phyloP scores from a whole-genome alignment of 2,888 invertebrate genomes.

The Branchipolynoe longqiensis region DNA sequence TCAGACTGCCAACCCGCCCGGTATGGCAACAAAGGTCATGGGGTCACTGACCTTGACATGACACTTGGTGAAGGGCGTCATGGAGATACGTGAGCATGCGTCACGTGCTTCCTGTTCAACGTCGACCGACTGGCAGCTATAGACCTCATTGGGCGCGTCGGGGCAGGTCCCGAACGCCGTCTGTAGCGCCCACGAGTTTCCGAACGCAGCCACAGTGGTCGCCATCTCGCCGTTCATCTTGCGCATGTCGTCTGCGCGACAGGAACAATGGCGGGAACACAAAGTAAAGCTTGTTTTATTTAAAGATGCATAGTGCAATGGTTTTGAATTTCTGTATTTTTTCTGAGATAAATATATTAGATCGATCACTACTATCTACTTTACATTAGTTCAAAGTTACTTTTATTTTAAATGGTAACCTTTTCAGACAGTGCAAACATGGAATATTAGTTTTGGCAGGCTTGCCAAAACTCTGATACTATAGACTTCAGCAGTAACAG shows the following conservation, averaged over 20 bases:
- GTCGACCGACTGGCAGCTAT: conserved; percentile 53
- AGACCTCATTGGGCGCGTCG: conserved; percentile 51
- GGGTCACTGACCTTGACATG: conserved; percentile 58
- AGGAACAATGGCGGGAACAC: neutral
- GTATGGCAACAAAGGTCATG: no score
- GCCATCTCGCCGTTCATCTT: conserved; percentile 62
- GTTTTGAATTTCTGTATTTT: no score
- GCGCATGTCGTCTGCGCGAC: conserved; percentile 64
- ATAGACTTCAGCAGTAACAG: no score
- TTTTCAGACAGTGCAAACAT: no score
- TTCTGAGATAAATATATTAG: neutral
- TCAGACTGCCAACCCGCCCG: no score
- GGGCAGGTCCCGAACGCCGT: conserved; percentile 41
- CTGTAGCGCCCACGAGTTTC: conserved; percentile 67
- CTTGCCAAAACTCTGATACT: no score
- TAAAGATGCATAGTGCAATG: no score
- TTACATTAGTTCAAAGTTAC: no score
- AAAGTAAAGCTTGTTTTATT: no score
- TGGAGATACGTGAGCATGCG: conserved; percentile 60
- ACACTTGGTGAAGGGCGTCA: conserved; percentile 55
- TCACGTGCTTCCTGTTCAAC: conserved; percentile 57
- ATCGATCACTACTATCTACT: neutral
- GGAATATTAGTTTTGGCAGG: no score
- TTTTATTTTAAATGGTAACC: no score
- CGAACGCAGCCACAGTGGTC: conserved; percentile 68